These are phyloP conservation scores for Clavelina lepadiformis DNA, from an alignment of 23 tunicate genomes.

Conservation along the genomic window DNA sequence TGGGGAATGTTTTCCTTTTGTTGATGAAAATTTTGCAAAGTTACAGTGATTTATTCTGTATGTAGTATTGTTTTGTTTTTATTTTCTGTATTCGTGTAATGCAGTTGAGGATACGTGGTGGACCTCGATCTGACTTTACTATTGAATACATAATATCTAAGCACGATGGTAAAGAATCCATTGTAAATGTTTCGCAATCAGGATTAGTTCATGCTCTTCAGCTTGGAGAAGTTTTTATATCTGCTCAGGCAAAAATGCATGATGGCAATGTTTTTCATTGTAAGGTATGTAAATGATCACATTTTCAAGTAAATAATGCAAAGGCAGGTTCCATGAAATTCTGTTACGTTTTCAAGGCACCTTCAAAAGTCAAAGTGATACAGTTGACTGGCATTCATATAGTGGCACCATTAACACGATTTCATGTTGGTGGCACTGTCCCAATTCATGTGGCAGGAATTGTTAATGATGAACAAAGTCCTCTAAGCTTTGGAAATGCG, in stretches of 20 bases:
- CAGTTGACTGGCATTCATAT: conserved; percentile 64
- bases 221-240: conserved; percentile 12
- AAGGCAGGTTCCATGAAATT: conserved; percentile 4
- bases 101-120: conserved; percentile 38
- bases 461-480: conserved; percentile 31
- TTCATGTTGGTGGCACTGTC: conserved; percentile 54
- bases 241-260: conserved; percentile 47
- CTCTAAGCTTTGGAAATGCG: conserved; percentile 64
- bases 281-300: conserved; percentile 35
- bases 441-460: conserved; percentile 67
- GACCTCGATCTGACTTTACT: conserved; percentile 53
- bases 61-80: no score
- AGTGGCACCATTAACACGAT: conserved; percentile 54
- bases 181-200: conserved; percentile 33
- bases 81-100: no score
- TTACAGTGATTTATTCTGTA: no score
- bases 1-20: no score
- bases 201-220: conserved; percentile 39
- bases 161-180: neutral
- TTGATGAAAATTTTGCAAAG: no score
- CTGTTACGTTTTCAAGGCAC: no score
- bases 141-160: conserved; percentile 18
- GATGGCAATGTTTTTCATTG: conserved; percentile 50
- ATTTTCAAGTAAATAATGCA: conserved; percentile 3
- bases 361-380: conserved; percentile 42